A percentile compares a stretch with the other conserved stretches of the same genome.
These are phyloP conservation scores for Chelonia mydas DNA, from an alignment of 2,797 vertebrate species.

Conservation along the genomic window DNA sequence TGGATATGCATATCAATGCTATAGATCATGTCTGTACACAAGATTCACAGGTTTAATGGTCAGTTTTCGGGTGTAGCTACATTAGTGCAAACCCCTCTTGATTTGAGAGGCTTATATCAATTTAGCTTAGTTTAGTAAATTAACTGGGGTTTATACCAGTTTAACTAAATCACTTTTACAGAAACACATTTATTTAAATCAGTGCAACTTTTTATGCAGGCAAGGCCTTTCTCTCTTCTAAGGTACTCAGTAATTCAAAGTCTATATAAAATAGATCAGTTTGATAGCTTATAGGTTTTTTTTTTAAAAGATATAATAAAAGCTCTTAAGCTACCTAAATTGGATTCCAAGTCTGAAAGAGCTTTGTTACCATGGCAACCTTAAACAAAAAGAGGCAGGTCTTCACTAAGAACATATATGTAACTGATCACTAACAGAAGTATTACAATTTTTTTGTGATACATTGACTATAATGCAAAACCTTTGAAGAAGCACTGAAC, in stretches of 20 bases:
- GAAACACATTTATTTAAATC: background rate
- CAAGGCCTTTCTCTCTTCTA: background rate
- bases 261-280: background rate
- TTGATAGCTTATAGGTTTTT: background rate
- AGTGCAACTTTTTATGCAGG: background rate
- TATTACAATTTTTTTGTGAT: background rate
- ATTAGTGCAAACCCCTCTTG: too few species aligned
- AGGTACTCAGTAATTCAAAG: background rate
- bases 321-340: background rate
- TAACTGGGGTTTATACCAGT: background rate
- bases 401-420: background rate
- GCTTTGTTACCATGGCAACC: background rate
- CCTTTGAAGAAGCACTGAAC: background rate
- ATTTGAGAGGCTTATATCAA: background rate
- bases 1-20: background rate
- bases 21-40: fast-evolving
- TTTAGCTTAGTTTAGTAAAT: background rate
- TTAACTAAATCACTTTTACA: background rate
- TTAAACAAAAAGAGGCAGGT: background rate
- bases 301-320: background rate
- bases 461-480: background rate
- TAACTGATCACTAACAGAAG: background rate
- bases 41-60: too few species aligned
- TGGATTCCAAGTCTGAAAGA: background rate
- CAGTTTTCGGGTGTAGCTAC: too few species aligned